A percentile compares a stretch with the other conserved stretches of the same genome.
Evolutionary conservation across 2,113 vertebrate genomes (phyloP).

Genomic region (Sphaerodactylus townsendi): DNA sequence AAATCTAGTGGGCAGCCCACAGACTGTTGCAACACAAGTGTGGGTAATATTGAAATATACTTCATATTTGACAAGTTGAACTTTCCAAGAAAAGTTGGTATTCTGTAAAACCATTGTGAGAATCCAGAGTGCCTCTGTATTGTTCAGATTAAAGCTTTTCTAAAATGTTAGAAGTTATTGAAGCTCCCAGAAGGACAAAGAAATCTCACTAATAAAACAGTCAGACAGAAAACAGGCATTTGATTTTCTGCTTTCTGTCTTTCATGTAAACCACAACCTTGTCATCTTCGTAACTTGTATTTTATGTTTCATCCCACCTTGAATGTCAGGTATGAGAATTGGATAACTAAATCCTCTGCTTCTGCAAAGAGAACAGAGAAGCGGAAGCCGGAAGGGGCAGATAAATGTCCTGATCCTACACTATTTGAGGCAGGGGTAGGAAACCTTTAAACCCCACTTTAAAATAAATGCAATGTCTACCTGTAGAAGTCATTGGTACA

Average conservation of each 20-base stretch:
- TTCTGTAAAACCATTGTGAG: background rate
- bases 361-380: conserved; percentile 2
- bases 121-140: conserved; percentile 28
- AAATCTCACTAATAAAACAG: conserved; percentile 13
- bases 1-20: conserved; percentile 73
- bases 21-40: conserved; percentile 75
- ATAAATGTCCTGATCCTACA: background rate
- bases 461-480: no score
- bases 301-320: conserved; percentile 1
- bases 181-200: background rate
- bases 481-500: no score
- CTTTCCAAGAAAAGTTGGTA: conserved; percentile 19
- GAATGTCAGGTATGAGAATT: conserved; percentile 28
- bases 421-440: no score
- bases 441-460: no score
- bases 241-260: conserved; percentile 11
- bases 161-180: background rate
- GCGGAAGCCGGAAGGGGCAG: background rate
- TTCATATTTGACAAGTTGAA: conserved; percentile 77
- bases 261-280: conserved; percentile 5
- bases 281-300: background rate
- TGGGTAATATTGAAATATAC: conserved; percentile 84
- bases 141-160: conserved; percentile 24
- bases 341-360: conserved; percentile 20
- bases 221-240: conserved; percentile 18